A percentile compares a stretch with the other conserved stretches of the same genome.
Evolutionary conservation across 2,888 invertebrate species (phyloP).

Genomic region (Chrysina gloriosa): DNA sequence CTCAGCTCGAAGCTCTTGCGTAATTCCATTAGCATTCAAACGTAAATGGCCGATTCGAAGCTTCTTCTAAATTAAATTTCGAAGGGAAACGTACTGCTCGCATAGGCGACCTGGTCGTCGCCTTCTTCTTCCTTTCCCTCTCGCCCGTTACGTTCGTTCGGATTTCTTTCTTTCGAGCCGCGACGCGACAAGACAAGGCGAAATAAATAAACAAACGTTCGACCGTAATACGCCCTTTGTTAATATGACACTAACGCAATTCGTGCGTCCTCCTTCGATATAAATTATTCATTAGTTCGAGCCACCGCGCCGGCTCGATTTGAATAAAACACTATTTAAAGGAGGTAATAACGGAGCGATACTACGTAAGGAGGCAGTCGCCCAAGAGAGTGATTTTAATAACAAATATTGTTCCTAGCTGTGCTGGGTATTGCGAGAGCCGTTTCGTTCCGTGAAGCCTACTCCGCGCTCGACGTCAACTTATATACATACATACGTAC

Average conservation of each 20-base stretch:
- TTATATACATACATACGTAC: not conserved
- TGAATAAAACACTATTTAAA: constrained; percentile 21
- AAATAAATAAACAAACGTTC: constrained; percentile 7
- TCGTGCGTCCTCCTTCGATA: constrained; percentile 16
- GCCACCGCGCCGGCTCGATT: constrained; percentile 17
- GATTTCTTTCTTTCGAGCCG: not conserved
- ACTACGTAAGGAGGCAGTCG: not conserved
- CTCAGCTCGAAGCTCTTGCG: no score
- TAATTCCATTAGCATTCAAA: not conserved
- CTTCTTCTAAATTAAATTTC: not conserved
- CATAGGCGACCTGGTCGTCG: no score
- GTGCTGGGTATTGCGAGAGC: not conserved
- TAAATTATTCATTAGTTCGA: constrained; percentile 26
- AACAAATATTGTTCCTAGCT: constrained; percentile 11
- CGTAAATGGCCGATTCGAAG: not conserved
- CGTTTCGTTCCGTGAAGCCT: not conserved
- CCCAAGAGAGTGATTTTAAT: not conserved
- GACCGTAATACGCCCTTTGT: constrained; percentile 7
- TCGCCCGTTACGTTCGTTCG: no score
- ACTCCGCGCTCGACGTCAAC: not conserved
- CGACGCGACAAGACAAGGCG: not conserved
- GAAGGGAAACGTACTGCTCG: not conserved
- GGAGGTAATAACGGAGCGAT: not conserved
- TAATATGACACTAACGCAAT: constrained; percentile 12
- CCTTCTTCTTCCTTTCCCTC: no score